Evolutionary conservation across 1,140 invertebrate genomes (phyloP), one percentile per base, ranked within the genome.

Genomic region (Sesamia nonagrioides): DNA sequence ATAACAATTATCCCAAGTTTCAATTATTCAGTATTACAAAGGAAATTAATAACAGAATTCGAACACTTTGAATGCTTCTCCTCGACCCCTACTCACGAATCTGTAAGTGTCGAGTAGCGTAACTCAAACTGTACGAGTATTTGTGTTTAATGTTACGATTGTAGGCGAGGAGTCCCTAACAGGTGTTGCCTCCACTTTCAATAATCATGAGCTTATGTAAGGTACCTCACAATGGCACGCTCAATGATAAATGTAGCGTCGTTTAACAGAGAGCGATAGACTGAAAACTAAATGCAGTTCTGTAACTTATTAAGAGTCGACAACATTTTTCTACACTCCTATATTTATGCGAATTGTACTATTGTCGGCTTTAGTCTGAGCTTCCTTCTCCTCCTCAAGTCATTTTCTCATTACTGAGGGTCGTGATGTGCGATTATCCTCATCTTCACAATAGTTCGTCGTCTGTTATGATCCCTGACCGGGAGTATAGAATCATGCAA

Each of bases 21-120:
- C 52, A 73, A 73, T 52, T 58, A 73, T 73, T 73, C 69, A 73
- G 56, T 73, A 73, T 73, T 18, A 71, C 45, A 52, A 52, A 73
- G 58, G 37, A 73, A 33, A 58, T 73, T 58, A 58, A 35, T 52
- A 52, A 9, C 33, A 7, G 45, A 35, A n/a, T 15, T 60, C 9
- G 54, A 18, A 27, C 17, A 56, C 18, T n/a, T n/a, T 56, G 18
- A 56, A 21, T 21, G 54, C 3, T 3, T 9, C 45, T n/a, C 45
- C 8, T 13, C 42, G 9, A 13, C 52, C 54, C 54, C 54, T 56
- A 1, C 54, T 18, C 54, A 27, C 7, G 18, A 13, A 21, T 1
- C 2, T 27, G 54, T 56, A 9, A 56, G 7, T 17, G 21, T 56
- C 1, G 4, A 27, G 27, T 27, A 15, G 54, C 21, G 21, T 56